Base-by-base conservation (phyloP, 2,113 vertebrate genomes). In the Talpa occidentalis region DNA sequence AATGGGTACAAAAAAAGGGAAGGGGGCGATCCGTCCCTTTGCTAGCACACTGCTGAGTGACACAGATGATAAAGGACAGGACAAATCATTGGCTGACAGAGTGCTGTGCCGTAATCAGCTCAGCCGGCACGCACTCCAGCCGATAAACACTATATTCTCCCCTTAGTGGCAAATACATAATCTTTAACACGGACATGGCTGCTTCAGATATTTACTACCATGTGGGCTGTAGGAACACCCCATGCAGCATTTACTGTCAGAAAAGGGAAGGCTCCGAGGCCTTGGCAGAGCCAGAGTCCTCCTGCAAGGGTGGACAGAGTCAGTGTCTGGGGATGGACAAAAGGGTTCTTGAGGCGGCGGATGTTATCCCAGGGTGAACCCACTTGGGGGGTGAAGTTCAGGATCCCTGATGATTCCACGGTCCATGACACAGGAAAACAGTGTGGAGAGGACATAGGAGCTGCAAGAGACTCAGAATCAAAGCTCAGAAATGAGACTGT, bases 41-140 rank as follows among this genome's bases (percentile, higher is more conserved):
- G 97, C 98, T 98, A 98, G 98, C 97, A 85, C 94, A 82, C 96
- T 95, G 98, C 98, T 69, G 97, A 98, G 98, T 98, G 99, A 99
- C 98, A 99, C 97, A 98, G 98, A 98, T 98, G 99, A 99, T 99
- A 98, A 99, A 99, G 98, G 98, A 98, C 95, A 97, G 99, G 98
- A 98, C 98, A 98, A 98, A 99, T 98, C 98, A 98, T 56, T 79
- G 98, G 98, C 98, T 99, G 98, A 99, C 98, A 98, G 98, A 96
- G 97, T 94, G 94, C 98, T 93, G 97, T 96, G 97, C 98, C 97
- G 96, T 98, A 98, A 99, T 98, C 98, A 98, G 98, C 98, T 98
- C 96, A 93, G 97, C 95, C 96, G 97, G 98, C 98, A 97, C 93
- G 91, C 97, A 97, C 98, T 99, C 98, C 98, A 90, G 98, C 98